Percentiles rank a stretch among this genome's conserved stretches.
Evolutionary conservation across 2,113 vertebrate genomes (phyloP).

Genomic region (Carettochelys insculpta): DNA sequence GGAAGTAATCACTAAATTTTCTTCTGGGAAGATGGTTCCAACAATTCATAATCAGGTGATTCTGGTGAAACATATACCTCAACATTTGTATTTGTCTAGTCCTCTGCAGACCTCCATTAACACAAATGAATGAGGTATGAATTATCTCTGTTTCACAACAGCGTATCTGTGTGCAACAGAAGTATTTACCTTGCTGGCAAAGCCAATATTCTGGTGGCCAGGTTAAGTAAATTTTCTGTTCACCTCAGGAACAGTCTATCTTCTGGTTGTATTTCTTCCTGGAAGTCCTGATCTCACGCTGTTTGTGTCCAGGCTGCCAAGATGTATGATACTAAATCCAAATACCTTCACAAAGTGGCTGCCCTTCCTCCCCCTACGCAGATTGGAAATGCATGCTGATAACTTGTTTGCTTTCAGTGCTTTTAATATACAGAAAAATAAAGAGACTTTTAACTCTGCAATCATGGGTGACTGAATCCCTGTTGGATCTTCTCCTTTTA

Average conservation of each 20-base stretch:
- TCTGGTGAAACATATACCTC: slow-evolving; percentile 43
- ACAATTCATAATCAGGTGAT: slow-evolving; percentile 40
- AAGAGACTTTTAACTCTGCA: neutral
- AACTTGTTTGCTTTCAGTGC: neutral
- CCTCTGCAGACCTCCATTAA: slow-evolving; percentile 5
- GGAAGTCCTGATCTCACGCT: neutral
- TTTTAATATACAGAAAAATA: slow-evolving; percentile 18
- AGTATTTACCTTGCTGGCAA: slow-evolving; percentile 43
- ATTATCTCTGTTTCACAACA: neutral
- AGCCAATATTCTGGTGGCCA: neutral
- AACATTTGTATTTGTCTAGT: slow-evolving; percentile 31
- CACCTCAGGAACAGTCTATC: slow-evolving; percentile 18
- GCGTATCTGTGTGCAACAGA: slow-evolving; percentile 45
- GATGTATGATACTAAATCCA: neutral
- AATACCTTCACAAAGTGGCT: slow-evolving; percentile 16
- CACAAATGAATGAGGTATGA: slow-evolving; percentile 39
- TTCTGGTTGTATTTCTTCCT: slow-evolving; percentile 17
- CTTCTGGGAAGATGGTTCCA: slow-evolving; percentile 45
- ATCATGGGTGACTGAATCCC: neutral
- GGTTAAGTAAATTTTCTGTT: slow-evolving; percentile 35
- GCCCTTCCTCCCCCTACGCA: neutral
- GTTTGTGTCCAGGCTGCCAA: slow-evolving; percentile 14
- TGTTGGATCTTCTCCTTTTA: neutral
- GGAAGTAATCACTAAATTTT: slow-evolving; percentile 38
- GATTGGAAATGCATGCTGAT: slow-evolving; percentile 1